Base-by-base conservation (phyloP, 1,140 invertebrate genomes). In the Bombus sibiricus region DNA sequence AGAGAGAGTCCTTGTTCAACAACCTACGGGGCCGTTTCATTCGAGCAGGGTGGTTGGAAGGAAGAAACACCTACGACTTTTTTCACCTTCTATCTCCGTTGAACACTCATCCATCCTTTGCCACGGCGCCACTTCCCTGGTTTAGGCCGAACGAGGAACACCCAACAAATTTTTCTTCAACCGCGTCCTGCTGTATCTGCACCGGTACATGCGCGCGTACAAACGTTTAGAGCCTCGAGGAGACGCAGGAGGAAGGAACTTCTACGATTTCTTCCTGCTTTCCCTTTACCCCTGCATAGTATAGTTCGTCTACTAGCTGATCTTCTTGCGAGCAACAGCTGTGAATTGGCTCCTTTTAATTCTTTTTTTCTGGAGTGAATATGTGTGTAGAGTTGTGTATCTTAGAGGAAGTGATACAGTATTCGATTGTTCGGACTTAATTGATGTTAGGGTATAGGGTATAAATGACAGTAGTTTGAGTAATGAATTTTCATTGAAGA, bases 11-110 rank as follows among this genome's bases (percentile, higher is more conserved):
- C 43, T 69, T 62, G 15, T 8, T 77, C 43, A 62, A 62, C 25
- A 28, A n/a, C n/a, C 9, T 37, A 32, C 22, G 28, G 18, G 3
- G 10, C 39, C 39, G n/a, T 68, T 34, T 62, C 78, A 34, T 37
- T 15, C 79, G 47, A 76, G 37, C 73, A 25, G 73, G 73, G 80
- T 74, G 85, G 80, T 15, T 83, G 41, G 37, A 28, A 86, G 62
- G 62, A 80, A 74, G 72, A 39, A 76, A 82, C 85, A 83, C 72
- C 85, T 82, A 86, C 80, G 80, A 69, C 47, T 83, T 85, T 81
- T 85, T 85, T 81, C 83, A 62, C 66, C 41, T 74, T 57, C 78
- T 66, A 85, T 81, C 83, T 62, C 12, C 57, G 68, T 81, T 53
- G 57, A 73, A 81, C 83, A 57, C 57, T 57, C 57, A 64, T 57